These are phyloP conservation scores for Sebastes taczanowskii DNA, from an alignment of 2,797 vertebrate genomes.

Conservation along the genomic window DNA sequence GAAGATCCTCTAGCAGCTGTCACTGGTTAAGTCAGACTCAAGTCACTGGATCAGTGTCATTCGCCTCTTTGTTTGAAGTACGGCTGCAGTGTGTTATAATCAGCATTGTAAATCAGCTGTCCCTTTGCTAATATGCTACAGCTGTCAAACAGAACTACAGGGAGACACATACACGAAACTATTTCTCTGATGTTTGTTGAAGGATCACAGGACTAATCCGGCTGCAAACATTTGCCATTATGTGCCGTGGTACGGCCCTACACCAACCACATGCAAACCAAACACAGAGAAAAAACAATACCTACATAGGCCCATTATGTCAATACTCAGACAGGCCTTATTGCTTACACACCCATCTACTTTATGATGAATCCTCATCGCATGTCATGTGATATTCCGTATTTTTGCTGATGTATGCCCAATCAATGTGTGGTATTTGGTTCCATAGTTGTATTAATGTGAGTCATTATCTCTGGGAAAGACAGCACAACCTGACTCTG, in stretches of 20 bases:
- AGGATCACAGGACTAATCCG: constrained; percentile 45
- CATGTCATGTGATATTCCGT: background rate
- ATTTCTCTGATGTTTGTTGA: constrained; percentile 56
- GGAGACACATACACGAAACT: constrained; percentile 16
- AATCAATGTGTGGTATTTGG: constrained; percentile 3
- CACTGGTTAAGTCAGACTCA: constrained; percentile 23
- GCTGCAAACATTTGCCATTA: constrained; percentile 49
- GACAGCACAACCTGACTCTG: constrained; percentile 15
- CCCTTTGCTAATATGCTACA: constrained; percentile 43
- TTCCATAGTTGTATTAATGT: constrained; percentile 24
- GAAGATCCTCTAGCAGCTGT: constrained; percentile 47
- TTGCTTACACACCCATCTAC: background rate
- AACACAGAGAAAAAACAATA: constrained; percentile 6
- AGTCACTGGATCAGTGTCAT: constrained; percentile 36
- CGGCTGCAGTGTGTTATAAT: constrained; percentile 34
- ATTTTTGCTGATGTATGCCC: constrained; percentile 30
- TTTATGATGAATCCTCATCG: background rate
- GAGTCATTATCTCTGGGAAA: constrained; percentile 33
- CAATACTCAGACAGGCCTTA: background rate
- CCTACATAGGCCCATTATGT: background rate
- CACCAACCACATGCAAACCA: constrained; percentile 17
- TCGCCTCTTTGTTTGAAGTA: constrained; percentile 52
- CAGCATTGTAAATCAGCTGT: constrained; percentile 57
- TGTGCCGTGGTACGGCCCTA: background rate
- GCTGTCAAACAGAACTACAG: constrained; percentile 51